Conservation (phyloP, 2,888 invertebrate genomes). For the Lasioglossum pauxillum region DNA sequence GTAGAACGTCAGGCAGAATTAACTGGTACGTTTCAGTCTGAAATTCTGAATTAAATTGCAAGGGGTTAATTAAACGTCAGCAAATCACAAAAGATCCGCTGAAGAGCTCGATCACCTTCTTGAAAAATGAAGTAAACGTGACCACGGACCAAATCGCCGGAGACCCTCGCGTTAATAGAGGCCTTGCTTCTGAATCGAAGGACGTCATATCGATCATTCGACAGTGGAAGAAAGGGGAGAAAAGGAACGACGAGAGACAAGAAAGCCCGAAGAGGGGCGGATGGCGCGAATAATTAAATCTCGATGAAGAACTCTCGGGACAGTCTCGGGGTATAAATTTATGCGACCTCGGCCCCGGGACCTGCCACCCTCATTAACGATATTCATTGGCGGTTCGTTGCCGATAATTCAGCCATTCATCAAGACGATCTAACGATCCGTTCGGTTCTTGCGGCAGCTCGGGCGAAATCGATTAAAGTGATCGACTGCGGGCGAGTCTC, state of each 20-base stretch:
- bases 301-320: conserved; percentile 58
- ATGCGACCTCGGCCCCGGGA: conserved; percentile 64
- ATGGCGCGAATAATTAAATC: conserved; percentile 66
- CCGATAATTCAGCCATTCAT: conserved; percentile 81
- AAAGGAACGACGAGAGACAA: not conserved
- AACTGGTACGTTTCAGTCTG: not conserved
- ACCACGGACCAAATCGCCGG: not conserved
- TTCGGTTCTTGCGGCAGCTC: conserved; percentile 69
- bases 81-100: not conserved
- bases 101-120: not conserved
- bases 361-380: conserved; percentile 76
- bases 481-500: conserved; percentile 73
- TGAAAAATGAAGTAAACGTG: not conserved
- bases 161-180: conserved; percentile 44
- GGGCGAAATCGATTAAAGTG: conserved; percentile 79
- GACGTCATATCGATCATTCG: conserved; percentile 49
- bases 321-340: conserved; percentile 67
- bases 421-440: conserved; percentile 75
- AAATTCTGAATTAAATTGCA: not conserved
- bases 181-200: conserved; percentile 30
- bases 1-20: not conserved
- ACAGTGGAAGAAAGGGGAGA: not conserved
- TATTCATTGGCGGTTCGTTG: conserved; percentile 76
- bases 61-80: not conserved
- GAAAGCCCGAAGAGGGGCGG: conserved; percentile 2